phyloP scores from a whole-genome alignment of 2,113 vertebrate genomes.

The Lagenorhynchus albirostris region DNA sequence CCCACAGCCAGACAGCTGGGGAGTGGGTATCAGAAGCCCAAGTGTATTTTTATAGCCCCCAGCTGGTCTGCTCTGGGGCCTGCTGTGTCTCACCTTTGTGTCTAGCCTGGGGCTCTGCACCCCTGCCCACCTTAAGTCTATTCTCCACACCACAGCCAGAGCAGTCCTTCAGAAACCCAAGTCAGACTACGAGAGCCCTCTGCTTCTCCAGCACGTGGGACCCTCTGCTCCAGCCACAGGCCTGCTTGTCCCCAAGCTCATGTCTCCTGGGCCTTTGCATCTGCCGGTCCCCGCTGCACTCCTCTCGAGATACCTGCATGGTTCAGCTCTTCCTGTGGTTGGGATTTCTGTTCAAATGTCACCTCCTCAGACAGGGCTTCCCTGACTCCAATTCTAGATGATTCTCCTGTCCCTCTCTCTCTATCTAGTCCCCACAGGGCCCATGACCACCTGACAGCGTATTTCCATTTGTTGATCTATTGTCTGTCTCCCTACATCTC shows the following conservation, averaged over 20 bases:
- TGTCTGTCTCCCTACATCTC: background rate
- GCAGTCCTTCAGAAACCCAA: background rate
- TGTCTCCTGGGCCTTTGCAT: background rate
- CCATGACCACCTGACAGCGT: background rate
- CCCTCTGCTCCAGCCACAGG: background rate
- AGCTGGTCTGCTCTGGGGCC: background rate
- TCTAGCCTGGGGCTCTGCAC: background rate
- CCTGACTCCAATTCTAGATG: background rate
- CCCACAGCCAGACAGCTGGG: background rate
- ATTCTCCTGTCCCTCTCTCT: background rate
- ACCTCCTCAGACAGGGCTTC: background rate
- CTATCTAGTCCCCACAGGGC: background rate
- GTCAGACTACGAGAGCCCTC: background rate
- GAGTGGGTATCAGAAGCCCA: too few species aligned
- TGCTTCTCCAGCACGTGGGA: background rate
- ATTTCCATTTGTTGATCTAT: background rate
- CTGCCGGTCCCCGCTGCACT: too few species aligned
- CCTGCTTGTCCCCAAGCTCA: too few species aligned
- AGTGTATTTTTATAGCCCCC: background rate
- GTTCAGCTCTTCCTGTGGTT: background rate
- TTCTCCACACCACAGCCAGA: background rate
- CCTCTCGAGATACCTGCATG: fast-evolving
- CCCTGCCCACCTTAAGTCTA: background rate
- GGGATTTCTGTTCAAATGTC: background rate
- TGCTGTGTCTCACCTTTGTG: fast-evolving